These are phyloP conservation scores for Drosophila sp. DNA, from an alignment of 1,140 invertebrate species.

Conservation along the genomic window DNA sequence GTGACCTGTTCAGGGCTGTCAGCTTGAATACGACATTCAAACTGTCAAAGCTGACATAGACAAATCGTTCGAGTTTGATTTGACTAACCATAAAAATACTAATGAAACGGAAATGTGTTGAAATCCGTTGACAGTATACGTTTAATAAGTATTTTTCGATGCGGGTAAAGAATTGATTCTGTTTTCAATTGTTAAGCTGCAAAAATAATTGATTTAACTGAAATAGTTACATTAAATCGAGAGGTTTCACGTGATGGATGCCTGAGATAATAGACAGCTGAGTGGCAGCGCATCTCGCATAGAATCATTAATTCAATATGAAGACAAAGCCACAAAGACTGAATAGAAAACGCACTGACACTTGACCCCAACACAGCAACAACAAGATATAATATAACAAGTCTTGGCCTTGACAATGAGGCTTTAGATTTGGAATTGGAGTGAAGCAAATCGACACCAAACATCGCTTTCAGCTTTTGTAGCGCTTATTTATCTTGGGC, in stretches of 20 bases:
- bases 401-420: slow-evolving; percentile 77
- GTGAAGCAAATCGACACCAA: slow-evolving; percentile 41
- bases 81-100: slow-evolving; percentile 31
- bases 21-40: slow-evolving; percentile 42
- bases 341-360: slow-evolving; percentile 67
- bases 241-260: slow-evolving; percentile 40
- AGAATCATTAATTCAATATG: slow-evolving; percentile 72
- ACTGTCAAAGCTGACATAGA: slow-evolving; percentile 60
- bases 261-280: slow-evolving; percentile 9
- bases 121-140: slow-evolving; percentile 41
- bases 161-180: slow-evolving; percentile 52
- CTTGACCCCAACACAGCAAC: slow-evolving; percentile 69
- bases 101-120: slow-evolving; percentile 66
- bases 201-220: slow-evolving; percentile 24
- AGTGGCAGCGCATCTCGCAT: slow-evolving; percentile 22
- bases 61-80: slow-evolving; percentile 49
- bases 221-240: slow-evolving; percentile 23
- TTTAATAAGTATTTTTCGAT: slow-evolving; percentile 47
- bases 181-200: slow-evolving; percentile 10
- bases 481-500: slow-evolving; percentile 74
- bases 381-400: slow-evolving; percentile 54
- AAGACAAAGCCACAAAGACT: slow-evolving; percentile 46
- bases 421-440: slow-evolving; percentile 34
- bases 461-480: slow-evolving; percentile 36
- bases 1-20: slow-evolving; percentile 41